Evolutionary conservation across 1,140 invertebrate genomes (phyloP).

Genomic region (Pentalonia nigronervosa): DNA sequence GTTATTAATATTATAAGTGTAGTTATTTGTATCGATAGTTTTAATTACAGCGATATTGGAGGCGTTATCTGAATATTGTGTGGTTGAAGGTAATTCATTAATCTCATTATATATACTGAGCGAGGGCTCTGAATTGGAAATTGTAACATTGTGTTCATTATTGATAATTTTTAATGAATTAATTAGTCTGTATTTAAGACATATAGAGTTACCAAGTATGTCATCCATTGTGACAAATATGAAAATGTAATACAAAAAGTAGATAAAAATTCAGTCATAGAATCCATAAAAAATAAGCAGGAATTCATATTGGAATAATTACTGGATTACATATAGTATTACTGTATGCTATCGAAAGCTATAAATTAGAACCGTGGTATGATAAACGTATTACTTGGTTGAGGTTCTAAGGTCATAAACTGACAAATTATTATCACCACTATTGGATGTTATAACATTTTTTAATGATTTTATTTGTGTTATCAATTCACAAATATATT

Average conservation of each 20-base stretch:
- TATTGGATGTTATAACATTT: background rate
- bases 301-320: background rate
- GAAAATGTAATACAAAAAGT: background rate
- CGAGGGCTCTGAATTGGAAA: too few species aligned
- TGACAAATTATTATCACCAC: background rate
- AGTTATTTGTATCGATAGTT: background rate
- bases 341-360: background rate
- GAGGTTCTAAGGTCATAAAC: background rate
- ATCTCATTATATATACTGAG: background rate
- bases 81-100: conserved; percentile 16
- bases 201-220: background rate
- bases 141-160: background rate
- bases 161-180: background rate
- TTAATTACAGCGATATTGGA: background rate
- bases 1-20: background rate
- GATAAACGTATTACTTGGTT: background rate
- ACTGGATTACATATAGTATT: too few species aligned
- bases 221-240: background rate
- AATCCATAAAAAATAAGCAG: background rate
- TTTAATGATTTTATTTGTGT: background rate
- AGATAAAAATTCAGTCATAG: background rate
- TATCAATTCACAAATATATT: background rate
- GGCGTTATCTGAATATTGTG: conserved; percentile 3
- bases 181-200: background rate
- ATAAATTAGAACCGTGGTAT: background rate